phyloP scores from a whole-genome alignment of 2,113 vertebrate species.

The Motacilla alba region DNA sequence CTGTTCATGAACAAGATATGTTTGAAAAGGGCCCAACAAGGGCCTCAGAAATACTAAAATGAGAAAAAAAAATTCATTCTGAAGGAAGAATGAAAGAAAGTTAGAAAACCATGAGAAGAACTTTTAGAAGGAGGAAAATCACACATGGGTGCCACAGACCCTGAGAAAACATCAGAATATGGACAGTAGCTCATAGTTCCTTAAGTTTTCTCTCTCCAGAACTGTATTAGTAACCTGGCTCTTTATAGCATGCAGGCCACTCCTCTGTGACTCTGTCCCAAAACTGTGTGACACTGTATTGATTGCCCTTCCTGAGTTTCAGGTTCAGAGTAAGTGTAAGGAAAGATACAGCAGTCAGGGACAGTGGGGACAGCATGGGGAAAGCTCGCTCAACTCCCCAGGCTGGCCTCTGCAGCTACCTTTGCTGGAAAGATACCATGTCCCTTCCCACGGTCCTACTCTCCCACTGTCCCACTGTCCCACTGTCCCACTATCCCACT shows the following conservation, averaged over 20 bases:
- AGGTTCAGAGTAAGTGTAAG: not conserved
- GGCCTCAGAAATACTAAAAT: not conserved
- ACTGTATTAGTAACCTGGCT: not conserved
- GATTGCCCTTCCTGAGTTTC: not conserved
- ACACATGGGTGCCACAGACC: not conserved
- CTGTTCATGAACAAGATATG: not conserved
- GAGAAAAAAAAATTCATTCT: not conserved
- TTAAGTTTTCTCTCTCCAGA: not conserved
- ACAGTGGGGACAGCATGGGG: not conserved
- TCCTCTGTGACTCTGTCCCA: not conserved
- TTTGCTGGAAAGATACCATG: not conserved
- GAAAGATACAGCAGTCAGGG: not conserved
- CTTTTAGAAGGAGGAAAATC: not conserved
- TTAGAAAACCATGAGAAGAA: not conserved
- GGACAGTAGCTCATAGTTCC: not conserved
- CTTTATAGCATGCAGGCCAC: not conserved
- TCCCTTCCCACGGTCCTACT: not conserved
- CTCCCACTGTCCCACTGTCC: no score
- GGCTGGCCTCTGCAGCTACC: not conserved
- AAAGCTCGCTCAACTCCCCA: not conserved
- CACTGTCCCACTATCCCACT: not conserved
- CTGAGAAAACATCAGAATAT: not conserved
- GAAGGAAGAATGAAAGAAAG: not conserved
- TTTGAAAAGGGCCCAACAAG: not conserved
- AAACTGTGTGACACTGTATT: not conserved